A percentile compares a stretch with the other conserved stretches of the same genome.
phyloP scores from a whole-genome alignment of 2,888 invertebrate species.

The Drosophila pseudotalamancana region DNA sequence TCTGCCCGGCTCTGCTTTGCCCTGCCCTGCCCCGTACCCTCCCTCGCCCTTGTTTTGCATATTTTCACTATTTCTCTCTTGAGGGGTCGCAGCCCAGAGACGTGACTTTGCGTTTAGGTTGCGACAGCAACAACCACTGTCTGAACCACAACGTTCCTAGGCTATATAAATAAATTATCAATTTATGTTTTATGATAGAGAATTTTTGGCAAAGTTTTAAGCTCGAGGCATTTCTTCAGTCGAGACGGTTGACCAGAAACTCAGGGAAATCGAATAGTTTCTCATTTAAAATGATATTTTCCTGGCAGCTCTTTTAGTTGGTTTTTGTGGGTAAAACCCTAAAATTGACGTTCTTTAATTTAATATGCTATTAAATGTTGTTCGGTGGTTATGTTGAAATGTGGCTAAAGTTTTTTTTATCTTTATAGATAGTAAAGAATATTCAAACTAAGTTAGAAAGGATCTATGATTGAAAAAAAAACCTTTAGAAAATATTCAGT shows the following conservation, averaged over 20 bases:
- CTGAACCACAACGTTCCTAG: constrained; percentile 15
- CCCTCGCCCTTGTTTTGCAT: constrained; percentile 65
- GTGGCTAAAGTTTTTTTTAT: too few relatives aligned
- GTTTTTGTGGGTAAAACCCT: neutral
- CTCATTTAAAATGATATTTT: neutral
- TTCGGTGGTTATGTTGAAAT: too few relatives aligned
- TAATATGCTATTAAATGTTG: too few relatives aligned
- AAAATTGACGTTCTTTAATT: too few relatives aligned
- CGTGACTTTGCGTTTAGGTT: constrained; percentile 62
- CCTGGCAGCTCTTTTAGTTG: neutral
- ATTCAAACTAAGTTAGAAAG: too few relatives aligned
- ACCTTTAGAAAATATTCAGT: too few relatives aligned
- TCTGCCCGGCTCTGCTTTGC: neutral
- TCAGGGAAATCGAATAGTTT: constrained; percentile 2
- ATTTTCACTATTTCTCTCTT: constrained; percentile 76
- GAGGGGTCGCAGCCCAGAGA: constrained; percentile 49
- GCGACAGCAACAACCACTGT: constrained; percentile 13
- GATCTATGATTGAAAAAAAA: too few relatives aligned
- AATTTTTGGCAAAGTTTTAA: constrained; percentile 13
- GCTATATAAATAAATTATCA: constrained; percentile 55
- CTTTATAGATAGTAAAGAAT: too few relatives aligned
- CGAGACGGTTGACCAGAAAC: neutral
- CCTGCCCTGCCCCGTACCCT: neutral
- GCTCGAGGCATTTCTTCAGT: constrained; percentile 3
- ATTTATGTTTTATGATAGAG: constrained; percentile 45